These are phyloP conservation scores for Hippocampus barbouri DNA, from an alignment of 2,113 vertebrate species.

Conservation along the genomic window DNA sequence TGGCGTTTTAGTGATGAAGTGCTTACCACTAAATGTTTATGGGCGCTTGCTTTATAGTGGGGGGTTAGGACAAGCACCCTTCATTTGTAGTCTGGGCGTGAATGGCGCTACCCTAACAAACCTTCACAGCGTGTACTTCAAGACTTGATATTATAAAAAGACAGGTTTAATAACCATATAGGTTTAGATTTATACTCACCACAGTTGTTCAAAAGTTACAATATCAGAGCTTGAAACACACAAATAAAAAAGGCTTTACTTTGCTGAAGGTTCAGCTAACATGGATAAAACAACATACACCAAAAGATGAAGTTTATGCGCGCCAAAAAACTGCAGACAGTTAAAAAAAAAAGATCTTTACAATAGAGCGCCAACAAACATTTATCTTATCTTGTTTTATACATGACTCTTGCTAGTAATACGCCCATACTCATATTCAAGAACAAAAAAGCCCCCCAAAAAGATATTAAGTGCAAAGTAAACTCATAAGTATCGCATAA, in stretches of 20 bases:
- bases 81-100: background rate
- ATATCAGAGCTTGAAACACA: no score
- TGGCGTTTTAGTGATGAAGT: no score
- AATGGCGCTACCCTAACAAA: no score
- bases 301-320: background rate
- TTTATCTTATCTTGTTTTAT: background rate
- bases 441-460: conserved; percentile 9
- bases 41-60: no score
- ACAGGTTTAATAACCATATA: no score
- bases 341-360: background rate
- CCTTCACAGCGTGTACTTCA: no score
- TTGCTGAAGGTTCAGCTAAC: background rate
- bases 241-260: background rate
- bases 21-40: no score
- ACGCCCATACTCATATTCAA: background rate
- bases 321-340: background rate
- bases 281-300: background rate
- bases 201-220: no score
- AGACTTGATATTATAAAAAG: no score
- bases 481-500: conserved; percentile 36
- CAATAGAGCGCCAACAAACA: background rate
- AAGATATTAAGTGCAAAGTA: conserved; percentile 20
- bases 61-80: background rate
- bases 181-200: background rate
- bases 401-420: background rate